phyloP scores from a whole-genome alignment of 2,888 invertebrate genomes.

The Xestoiulus laeticollis region DNA sequence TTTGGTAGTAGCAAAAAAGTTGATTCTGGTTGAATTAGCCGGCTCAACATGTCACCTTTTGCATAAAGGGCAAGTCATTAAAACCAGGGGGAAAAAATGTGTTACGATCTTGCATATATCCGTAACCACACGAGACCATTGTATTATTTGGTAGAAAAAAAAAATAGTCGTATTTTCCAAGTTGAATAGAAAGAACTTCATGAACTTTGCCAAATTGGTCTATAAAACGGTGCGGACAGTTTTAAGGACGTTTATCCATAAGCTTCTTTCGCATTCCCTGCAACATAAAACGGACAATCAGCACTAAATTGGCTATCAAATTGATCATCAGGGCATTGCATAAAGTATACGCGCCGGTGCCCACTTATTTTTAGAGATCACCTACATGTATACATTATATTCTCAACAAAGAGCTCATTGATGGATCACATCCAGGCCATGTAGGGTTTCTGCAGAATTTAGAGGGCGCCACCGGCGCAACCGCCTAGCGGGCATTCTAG shows the following conservation, averaged over 20 bases:
- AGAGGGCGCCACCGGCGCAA: neutral
- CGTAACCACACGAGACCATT: neutral
- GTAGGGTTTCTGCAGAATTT: neutral
- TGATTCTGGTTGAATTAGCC: neutral
- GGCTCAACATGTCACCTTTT: neutral
- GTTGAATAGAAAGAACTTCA: slow-evolving; percentile 18
- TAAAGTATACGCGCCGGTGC: slow-evolving; percentile 1
- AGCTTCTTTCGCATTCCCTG: slow-evolving; percentile 12
- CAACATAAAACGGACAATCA: slow-evolving; percentile 20
- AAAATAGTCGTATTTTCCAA: neutral
- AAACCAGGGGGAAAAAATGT: neutral
- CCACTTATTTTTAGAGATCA: neutral
- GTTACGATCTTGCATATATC: neutral
- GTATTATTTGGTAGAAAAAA: neutral
- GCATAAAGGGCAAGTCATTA: neutral
- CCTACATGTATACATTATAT: neutral
- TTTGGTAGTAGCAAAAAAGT: neutral
- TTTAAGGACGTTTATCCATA: slow-evolving; percentile 32
- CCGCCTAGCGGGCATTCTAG: neutral
- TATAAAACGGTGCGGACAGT: slow-evolving; percentile 3
- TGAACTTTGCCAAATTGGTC: slow-evolving; percentile 24
- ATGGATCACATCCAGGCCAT: neutral
- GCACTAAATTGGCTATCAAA: slow-evolving; percentile 41
- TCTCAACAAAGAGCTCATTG: neutral
- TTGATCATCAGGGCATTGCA: neutral